phyloP scores from a whole-genome alignment of 2,113 vertebrate species.

The Sciurus niger region DNA sequence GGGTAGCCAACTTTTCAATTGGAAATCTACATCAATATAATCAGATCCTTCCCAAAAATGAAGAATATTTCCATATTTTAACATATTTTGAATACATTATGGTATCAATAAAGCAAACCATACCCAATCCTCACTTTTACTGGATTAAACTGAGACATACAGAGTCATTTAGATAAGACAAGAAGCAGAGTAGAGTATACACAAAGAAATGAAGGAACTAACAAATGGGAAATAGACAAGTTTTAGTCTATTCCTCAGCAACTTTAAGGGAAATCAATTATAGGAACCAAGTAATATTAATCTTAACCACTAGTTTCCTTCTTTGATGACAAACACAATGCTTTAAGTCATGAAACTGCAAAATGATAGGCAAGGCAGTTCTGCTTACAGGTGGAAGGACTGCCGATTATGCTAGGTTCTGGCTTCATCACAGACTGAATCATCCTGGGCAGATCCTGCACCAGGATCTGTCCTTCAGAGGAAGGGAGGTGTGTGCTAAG shows the following conservation, averaged over 20 bases:
- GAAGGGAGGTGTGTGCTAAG: background rate
- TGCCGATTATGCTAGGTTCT: background rate
- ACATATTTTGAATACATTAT: background rate
- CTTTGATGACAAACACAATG: constrained; percentile 7
- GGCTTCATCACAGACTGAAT: background rate
- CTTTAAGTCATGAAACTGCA: background rate
- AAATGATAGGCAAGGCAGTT: background rate
- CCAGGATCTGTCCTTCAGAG: background rate
- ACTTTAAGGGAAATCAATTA: background rate
- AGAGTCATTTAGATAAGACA: background rate
- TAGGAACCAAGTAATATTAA: background rate
- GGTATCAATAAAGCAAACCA: constrained; percentile 12
- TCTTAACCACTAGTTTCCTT: background rate
- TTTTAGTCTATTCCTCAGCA: background rate
- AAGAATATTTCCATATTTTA: constrained; percentile 25
- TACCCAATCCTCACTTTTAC: background rate
- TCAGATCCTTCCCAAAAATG: background rate
- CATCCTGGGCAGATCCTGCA: background rate
- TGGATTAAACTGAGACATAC: background rate
- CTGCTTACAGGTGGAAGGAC: background rate
- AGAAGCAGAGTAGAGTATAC: constrained; percentile 1
- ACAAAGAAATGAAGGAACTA: background rate
- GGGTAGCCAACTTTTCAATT: background rate
- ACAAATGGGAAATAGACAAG: background rate
- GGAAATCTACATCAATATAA: constrained; percentile 37